Percentiles rank a stretch among this genome's conserved stretches.
Conservation (phyloP, 2,113 vertebrate genomes). For the Otis tarda region DNA sequence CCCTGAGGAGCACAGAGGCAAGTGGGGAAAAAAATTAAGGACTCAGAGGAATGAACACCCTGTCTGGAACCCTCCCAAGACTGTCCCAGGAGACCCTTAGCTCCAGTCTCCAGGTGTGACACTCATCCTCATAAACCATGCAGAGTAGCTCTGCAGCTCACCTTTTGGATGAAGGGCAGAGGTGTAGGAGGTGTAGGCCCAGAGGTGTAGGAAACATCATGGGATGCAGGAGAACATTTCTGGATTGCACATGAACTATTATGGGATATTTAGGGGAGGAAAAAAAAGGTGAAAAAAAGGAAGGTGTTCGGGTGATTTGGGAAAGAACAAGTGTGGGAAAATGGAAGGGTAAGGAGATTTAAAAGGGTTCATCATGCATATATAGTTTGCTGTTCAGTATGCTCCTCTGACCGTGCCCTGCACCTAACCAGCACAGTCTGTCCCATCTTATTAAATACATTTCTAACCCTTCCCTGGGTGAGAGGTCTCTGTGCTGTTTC, state of each 20-base stretch:
- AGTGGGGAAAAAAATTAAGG: background rate
- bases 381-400: background rate
- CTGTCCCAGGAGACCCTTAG: background rate
- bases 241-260: background rate
- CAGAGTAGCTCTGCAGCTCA: background rate
- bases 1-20: background rate
- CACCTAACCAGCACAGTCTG: background rate
- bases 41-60: background rate
- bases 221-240: background rate
- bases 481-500: accelerated
- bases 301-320: background rate
- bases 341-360: background rate
- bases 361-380: background rate
- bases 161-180: background rate
- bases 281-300: background rate
- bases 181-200: too few relatives aligned
- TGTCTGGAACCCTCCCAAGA: background rate
- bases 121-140: background rate
- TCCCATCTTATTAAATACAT: background rate
- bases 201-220: background rate
- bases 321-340: background rate
- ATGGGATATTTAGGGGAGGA: background rate
- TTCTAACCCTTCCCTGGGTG: background rate
- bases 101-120: background rate
- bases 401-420: background rate